phyloP scores from a whole-genome alignment of 2,888 invertebrate species.

The Sinodicranocentrus sp. region DNA sequence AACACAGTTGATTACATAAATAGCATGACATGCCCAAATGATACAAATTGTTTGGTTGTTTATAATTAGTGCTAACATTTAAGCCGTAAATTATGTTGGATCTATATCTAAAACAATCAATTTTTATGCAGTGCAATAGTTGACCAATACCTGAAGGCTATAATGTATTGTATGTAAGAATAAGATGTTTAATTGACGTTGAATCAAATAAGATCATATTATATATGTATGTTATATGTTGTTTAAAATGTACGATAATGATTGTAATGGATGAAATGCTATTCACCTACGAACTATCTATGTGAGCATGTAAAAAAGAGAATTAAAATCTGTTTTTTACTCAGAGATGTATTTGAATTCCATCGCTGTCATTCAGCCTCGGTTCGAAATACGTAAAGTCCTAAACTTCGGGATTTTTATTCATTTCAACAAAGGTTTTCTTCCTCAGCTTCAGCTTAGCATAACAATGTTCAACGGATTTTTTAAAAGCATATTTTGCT shows the following conservation, averaged over 20 bases:
- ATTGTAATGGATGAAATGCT: slow-evolving; percentile 30
- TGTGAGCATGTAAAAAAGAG: background rate
- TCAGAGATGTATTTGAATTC: background rate
- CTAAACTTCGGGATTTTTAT: no score
- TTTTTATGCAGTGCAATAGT: slow-evolving; percentile 59
- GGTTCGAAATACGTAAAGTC: no score
- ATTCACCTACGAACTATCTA: slow-evolving; percentile 18
- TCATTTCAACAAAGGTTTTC: no score
- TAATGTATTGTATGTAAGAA: slow-evolving; percentile 10
- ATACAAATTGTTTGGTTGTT: no score
- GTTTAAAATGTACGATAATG: background rate
- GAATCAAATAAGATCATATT: background rate
- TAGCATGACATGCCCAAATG: no score
- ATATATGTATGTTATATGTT: background rate
- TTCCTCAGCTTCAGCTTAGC: background rate
- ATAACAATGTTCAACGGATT: no score
- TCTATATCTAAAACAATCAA: slow-evolving; percentile 1
- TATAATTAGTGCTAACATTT: no score
- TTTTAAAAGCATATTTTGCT: no score
- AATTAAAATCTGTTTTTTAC: slow-evolving; percentile 4
- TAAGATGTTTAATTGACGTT: background rate
- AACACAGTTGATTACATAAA: no score
- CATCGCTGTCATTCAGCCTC: no score
- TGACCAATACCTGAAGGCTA: slow-evolving; percentile 69
- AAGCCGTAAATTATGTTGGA: background rate